Evolutionary conservation across 1,140 invertebrate species (phyloP), one percentile per base, ranked within the genome.

Genomic region (Oscheius sp.): DNA sequence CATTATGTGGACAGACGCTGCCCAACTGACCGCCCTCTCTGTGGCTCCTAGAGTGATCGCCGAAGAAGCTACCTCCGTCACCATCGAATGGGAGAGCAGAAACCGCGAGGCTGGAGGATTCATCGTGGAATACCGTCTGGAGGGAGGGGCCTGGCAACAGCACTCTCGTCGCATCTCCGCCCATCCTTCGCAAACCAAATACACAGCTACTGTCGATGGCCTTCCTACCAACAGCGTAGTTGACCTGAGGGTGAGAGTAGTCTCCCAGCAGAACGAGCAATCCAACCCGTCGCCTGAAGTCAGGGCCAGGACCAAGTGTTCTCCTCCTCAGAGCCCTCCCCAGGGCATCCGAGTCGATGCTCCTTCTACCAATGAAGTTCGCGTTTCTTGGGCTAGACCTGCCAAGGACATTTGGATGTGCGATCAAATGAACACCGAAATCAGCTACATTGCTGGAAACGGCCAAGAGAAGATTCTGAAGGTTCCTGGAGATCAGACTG

Each of bases 161-260:
- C 69, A 80, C 35, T 61, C 78, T 20, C 73, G 81, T 36, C 73
- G 80, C 28, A 76, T 84, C 49, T 79, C 81, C 31, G 82, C 81
- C 62, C 58, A 76, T 34, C 79, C 68, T 26, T 82, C 77, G 2
- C 65, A 77, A n/a, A 63, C 42, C 26, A 77, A 81, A 15, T 83
- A 83, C 73, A 79, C 72, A 7, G 76, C 78, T 20, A 84, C 83
- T 15, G 79, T 83, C 10, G 73, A 78, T 42, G 72, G 71, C 26
- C 74, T 83, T 20, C 82, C 83, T 26, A 84, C 82, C 13, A 83
- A 83, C 71, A 81, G 58, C 31, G 81, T 73, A 52, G 80, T 83
- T 28, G 82, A 84, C 42, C 35, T 83, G 23, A 55, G 82, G 36
- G 78, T 84, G 26, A 59, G 66, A n/a, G 79, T 79, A 18, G 72